Evolutionary conservation across 2,888 invertebrate genomes (phyloP), one percentile per base, ranked within the genome.

Genomic region (Congeria kusceri): DNA sequence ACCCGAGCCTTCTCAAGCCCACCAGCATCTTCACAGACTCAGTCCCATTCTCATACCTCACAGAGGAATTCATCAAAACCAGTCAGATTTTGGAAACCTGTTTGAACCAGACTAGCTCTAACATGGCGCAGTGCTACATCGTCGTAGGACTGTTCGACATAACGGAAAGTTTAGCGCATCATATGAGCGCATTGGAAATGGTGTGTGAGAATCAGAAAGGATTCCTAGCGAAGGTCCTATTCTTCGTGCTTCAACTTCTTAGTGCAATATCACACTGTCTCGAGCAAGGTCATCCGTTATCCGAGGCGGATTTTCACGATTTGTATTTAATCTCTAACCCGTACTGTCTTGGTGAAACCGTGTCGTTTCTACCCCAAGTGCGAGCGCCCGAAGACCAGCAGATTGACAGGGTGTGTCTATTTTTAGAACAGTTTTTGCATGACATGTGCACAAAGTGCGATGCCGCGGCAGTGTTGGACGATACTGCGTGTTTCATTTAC

Each of bases 201-300:
- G 59, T 86, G 44, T 85, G 85, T 32, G 82, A 82, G 29, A 88
- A 88, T 39, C 78, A 80, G 57, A 83, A 85, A 53, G 86, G 85
- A 27, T 88, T 87, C 71, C 77, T 89, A 61, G 84, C 84, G 25
- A 85, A 85, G 63, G 70, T 89, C 47, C 72, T 90, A 49, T 87
- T 87, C 66, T 85, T 84, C 49, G 77, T 88, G 29, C 75, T 89
- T 29, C 90, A 90, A 70, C 77, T 90, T 20, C 74, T 90, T 27
- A 90, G 90, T 86, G 89, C 90, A 78, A 88, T 90, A 84, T 89
- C 88, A n/a, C 88, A 90, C 70, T 90, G 90, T 62, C 74, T 90
- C 23, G 90, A 90, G 61, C 88, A 89, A 75, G 89, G 90, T 0
- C 89, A 87, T 74, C 86, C 88, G 13, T 81, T 90, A 1, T 88